Base-by-base conservation (phyloP, 2,888 invertebrate genomes). In the Caenorhabditis sp. region DNA sequence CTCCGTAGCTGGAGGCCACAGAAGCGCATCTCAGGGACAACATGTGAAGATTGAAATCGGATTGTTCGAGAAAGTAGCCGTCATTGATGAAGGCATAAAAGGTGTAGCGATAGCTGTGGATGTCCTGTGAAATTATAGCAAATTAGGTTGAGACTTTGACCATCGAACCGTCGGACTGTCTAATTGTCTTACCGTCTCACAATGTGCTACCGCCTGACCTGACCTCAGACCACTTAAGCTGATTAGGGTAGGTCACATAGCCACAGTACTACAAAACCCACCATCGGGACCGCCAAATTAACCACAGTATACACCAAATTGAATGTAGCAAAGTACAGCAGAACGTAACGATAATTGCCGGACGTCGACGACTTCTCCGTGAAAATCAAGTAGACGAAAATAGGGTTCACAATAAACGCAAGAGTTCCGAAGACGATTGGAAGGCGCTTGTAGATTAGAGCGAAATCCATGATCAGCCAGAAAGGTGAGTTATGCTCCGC, bases 301-400 rank as follows among this genome's bases (percentile, higher is more conserved):
- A 35, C 24, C 0, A 63, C 4, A 1, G 73, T 63, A 14, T 16
- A 51, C 7, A 54, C 12, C 16, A 74, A 0, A 41, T 74, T 74
- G 73, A 66, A 75, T 0, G 31, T 44, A 0, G 66, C 73, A 24
- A 74, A 74, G 28, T 16, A 54, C n/a, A 54, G 16, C 7, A 74
- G n/a, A 10, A 74, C 26, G 28, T 24, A 74, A 16, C 73, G 73
- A 54, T 74, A 74, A 26, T 64, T 54, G 41, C 73, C 73, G 19
- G 64, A 54, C 1, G 10, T 51, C 16, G 19, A 8, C 0, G 35
- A 26, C 5, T 54, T 74, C 7, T 64, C 54, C 4, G 51, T 63
- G 28, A 54, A 54, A 7, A 74, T 19, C 38, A 63, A 24, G n/a
- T 54, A 74, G 5, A 74, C 38, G 14, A 63, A 54, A 41, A 35